Percentiles rank a stretch among this genome's conserved stretches.
These are phyloP conservation scores for Andrena flavipes DNA, from an alignment of 2,888 invertebrate genomes.

Conservation along the genomic window DNA sequence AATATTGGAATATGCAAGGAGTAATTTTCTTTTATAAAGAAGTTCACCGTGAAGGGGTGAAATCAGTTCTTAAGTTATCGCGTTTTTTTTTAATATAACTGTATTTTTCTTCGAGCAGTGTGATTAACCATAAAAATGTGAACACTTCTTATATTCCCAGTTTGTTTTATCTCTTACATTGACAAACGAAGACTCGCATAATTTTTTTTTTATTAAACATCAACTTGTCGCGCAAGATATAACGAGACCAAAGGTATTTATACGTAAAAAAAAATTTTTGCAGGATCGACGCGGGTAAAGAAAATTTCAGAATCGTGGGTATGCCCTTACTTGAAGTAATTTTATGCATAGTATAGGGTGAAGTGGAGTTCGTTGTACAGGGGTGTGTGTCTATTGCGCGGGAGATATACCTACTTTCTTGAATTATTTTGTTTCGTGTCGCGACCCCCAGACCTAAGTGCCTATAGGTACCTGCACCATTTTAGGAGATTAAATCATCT, in stretches of 20 bases:
- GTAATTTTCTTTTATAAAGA: too few relatives aligned
- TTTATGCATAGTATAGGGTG: background rate
- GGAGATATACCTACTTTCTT: slow-evolving; percentile 68
- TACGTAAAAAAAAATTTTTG: background rate
- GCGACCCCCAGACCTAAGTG: slow-evolving; percentile 73
- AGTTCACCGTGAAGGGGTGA: too few relatives aligned
- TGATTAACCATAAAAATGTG: too few relatives aligned
- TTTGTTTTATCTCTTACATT: too few relatives aligned
- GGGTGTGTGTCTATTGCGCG: slow-evolving; percentile 18
- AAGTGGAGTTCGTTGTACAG: slow-evolving; percentile 11
- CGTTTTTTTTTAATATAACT: too few relatives aligned
- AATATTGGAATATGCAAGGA: too few relatives aligned
- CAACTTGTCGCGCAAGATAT: background rate
- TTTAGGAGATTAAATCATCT: slow-evolving; percentile 85
- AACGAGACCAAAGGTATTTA: too few relatives aligned
- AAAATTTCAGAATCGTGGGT: background rate
- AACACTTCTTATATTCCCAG: too few relatives aligned
- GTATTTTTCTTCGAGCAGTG: too few relatives aligned
- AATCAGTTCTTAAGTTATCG: too few relatives aligned
- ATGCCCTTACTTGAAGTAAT: background rate
- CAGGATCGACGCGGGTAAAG: background rate
- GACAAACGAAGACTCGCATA: too few relatives aligned
- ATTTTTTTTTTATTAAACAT: background rate
- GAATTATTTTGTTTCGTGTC: slow-evolving; percentile 80
- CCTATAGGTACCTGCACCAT: slow-evolving; percentile 79